phyloP scores from a whole-genome alignment of 2,797 vertebrate genomes.

The Acridotheres tristis region DNA sequence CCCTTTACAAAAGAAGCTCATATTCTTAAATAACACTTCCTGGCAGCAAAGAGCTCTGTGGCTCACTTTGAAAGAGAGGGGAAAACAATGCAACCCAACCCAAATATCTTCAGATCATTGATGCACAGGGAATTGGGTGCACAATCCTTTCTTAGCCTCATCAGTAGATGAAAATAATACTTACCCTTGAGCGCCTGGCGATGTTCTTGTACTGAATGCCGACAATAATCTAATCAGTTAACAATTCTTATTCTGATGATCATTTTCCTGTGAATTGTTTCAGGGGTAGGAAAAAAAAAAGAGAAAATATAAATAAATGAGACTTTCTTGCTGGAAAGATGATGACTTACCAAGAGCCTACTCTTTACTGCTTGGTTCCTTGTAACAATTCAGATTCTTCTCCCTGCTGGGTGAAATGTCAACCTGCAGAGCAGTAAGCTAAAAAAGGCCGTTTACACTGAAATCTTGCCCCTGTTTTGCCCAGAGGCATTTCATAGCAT shows the following conservation, averaged over 20 bases:
- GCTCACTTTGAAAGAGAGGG: conserved; percentile 42
- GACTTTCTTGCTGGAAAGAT: conserved; percentile 15
- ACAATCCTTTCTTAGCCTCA: conserved; percentile 53
- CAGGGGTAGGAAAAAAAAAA: background rate
- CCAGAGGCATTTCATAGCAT: background rate
- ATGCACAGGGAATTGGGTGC: conserved; percentile 19
- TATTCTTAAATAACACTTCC: conserved; percentile 63
- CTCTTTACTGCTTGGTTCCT: background rate
- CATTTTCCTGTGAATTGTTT: conserved; percentile 52
- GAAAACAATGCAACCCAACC: conserved; percentile 55
- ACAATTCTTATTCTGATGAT: conserved; percentile 39
- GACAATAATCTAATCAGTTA: conserved; percentile 59
- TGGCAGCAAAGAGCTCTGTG: conserved; percentile 15
- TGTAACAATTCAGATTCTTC: conserved; percentile 36
- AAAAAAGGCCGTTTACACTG: conserved; percentile 44
- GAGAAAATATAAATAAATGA: conserved; percentile 10
- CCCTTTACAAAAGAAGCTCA: conserved; percentile 33
- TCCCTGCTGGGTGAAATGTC: conserved; percentile 49
- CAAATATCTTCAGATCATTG: conserved; percentile 44
- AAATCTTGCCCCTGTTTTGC: conserved; percentile 47
- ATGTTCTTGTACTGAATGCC: background rate
- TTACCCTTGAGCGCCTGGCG: conserved; percentile 36
- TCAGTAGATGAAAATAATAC: conserved; percentile 56
- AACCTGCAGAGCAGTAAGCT: conserved; percentile 9
- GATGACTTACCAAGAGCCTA: background rate